Percentiles rank a stretch among this genome's conserved stretches.
These are phyloP conservation scores for Macrotis lagotis DNA, from an alignment of 2,113 vertebrate species.

Conservation along the genomic window DNA sequence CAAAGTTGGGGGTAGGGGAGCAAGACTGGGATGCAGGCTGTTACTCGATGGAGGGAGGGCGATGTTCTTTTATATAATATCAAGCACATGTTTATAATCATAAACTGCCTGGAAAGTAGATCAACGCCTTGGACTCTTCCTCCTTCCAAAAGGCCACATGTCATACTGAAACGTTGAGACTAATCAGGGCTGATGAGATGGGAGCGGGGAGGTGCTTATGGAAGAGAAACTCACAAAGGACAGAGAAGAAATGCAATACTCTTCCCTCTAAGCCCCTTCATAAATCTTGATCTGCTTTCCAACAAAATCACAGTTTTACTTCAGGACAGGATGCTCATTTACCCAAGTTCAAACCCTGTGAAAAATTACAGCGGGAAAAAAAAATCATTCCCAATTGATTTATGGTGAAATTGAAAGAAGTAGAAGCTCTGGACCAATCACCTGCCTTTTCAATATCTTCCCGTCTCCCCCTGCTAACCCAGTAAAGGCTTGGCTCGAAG, in stretches of 20 bases:
- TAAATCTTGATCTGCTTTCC: constrained; percentile 80
- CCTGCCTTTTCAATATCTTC: constrained; percentile 78
- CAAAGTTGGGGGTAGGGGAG: neutral
- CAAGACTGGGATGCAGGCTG: neutral
- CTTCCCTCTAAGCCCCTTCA: constrained; percentile 68
- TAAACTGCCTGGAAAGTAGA: constrained; percentile 60
- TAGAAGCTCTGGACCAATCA: constrained; percentile 71
- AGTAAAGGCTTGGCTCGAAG: constrained; percentile 77
- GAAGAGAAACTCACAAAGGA: neutral
- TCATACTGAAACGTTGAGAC: constrained; percentile 33
- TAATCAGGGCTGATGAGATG: neutral
- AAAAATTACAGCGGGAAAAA: constrained; percentile 81
- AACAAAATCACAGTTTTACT: constrained; percentile 80
- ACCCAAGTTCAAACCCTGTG: constrained; percentile 78
- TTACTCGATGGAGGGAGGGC: neutral
- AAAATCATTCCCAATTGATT: constrained; percentile 82
- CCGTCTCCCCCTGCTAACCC: constrained; percentile 66
- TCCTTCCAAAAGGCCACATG: constrained; percentile 29
- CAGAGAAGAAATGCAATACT: constrained; percentile 63
- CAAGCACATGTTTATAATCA: constrained; percentile 49
- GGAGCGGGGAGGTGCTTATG: neutral
- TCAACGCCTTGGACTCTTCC: constrained; percentile 43
- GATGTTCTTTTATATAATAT: constrained; percentile 28
- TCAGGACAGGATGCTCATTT: constrained; percentile 78
- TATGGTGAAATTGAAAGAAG: constrained; percentile 80